phyloP scores from a whole-genome alignment of 2,797 vertebrate species.

The Pristis pectinata region DNA sequence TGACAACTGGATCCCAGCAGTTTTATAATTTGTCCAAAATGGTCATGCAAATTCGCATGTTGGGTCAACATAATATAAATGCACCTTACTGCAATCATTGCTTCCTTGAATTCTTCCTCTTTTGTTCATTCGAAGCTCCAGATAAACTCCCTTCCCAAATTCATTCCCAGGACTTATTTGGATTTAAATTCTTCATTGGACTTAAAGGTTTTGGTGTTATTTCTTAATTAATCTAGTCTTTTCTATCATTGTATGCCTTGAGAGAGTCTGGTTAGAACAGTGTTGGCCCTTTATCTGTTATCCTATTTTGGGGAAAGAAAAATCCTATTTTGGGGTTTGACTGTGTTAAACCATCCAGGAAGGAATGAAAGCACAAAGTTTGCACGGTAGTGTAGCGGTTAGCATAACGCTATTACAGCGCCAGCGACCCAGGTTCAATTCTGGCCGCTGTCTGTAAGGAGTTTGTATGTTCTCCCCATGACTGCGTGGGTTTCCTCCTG shows the following conservation, averaged over 20 bases:
- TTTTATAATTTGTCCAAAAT: neutral
- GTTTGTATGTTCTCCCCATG: no score
- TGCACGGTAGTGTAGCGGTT: no score
- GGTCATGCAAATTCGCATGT: no score
- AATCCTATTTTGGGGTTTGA: neutral
- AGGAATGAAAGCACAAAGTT: neutral
- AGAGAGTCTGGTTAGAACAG: no score
- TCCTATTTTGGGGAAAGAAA: neutral
- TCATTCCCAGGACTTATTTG: neutral
- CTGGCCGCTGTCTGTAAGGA: no score
- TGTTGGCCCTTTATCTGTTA: neutral
- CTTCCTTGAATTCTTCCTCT: neutral
- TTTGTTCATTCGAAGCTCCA: neutral
- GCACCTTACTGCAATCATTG: neutral
- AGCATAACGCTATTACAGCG: no score
- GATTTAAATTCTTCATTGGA: neutral
- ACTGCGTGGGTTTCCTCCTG: no score
- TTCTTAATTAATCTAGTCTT: neutral
- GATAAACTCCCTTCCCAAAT: neutral
- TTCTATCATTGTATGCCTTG: neutral
- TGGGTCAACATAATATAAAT: neutral
- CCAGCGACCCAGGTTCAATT: no score
- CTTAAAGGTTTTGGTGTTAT: neutral
- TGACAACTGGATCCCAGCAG: neutral
- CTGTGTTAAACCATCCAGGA: neutral